Evolutionary conservation across 1,140 invertebrate genomes (phyloP).

Genomic region (Homarus americanus): DNA sequence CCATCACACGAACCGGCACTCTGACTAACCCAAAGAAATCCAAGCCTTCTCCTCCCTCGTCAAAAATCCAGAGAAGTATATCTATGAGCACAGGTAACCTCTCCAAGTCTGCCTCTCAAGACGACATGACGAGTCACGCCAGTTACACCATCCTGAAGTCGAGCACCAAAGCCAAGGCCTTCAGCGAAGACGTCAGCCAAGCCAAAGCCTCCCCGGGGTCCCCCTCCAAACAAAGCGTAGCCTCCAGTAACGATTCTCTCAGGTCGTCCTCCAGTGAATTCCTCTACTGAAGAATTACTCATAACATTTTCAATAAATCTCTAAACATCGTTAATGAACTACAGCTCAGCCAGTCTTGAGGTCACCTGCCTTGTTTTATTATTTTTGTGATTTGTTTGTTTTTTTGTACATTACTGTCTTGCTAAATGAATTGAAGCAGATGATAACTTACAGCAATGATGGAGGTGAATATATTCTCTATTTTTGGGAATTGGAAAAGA

Average conservation of each 20-base stretch:
- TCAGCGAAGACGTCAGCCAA: conserved; percentile 69
- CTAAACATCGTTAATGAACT: too few relatives aligned
- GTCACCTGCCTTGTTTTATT: too few relatives aligned
- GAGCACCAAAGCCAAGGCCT: conserved; percentile 61
- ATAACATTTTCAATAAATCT: too few relatives aligned
- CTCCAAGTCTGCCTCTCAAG: conserved; percentile 74
- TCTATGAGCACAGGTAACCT: conserved; percentile 68
- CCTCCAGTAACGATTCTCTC: conserved; percentile 76
- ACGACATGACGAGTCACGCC: conserved; percentile 62
- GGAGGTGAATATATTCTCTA: too few relatives aligned
- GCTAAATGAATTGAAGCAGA: too few relatives aligned
- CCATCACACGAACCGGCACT: conserved; percentile 55
- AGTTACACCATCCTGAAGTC: conserved; percentile 46
- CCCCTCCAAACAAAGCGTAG: conserved; percentile 76
- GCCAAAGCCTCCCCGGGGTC: conserved; percentile 68
- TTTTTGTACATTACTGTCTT: too few relatives aligned
- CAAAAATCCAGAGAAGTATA: conserved; percentile 65
- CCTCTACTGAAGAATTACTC: too few relatives aligned
- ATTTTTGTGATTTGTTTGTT: too few relatives aligned
- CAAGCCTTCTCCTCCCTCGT: neutral
- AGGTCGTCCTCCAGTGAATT: conserved; percentile 76
- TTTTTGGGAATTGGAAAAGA: too few relatives aligned
- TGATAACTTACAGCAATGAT: too few relatives aligned
- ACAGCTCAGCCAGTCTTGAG: too few relatives aligned
- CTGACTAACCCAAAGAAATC: conserved; percentile 59